Evolutionary conservation across 1,140 invertebrate species (phyloP), one percentile per base, ranked within the genome.

Genomic region (Delia radicum): DNA sequence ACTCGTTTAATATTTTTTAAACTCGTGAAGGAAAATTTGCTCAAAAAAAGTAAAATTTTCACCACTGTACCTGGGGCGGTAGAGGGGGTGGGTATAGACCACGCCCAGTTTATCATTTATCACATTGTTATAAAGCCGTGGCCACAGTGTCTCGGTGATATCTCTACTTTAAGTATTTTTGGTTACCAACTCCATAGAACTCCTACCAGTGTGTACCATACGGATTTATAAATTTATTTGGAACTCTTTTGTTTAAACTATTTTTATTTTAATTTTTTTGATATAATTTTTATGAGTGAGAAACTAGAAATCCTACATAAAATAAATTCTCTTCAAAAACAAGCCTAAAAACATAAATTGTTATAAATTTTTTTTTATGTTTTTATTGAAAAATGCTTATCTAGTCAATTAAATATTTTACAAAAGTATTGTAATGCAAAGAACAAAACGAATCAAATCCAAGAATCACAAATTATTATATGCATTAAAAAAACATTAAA

Each of bases 341-440:
- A 21, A 55, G 48, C 18, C 21, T 55, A 55, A 55, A 55, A 55
- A 55, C 5, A 24, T 8, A 55, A 55, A 55, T 55, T 37, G 3
- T 37, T 21, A 7, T 24, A 55, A 55, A 6, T 2, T 55, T 55
- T 67, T 67, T 67, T 29, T 0, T 69, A 33, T 37, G 29, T 69
- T 69, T 21, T 55, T 69, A 69, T 21, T 37, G 24, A 7, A 69
- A 69, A 33, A 69, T 37, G 65, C 65, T 69, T 69, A 69, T 69
- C 65, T 69, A 69, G 65, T 69, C 65, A 69, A 69, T 69, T 69
- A 29, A 69, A 69, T 69, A 69, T 69, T 69, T 55, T 55, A 55
- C 48, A 55, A 55, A 55, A 55, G 48, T 21, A 55, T 55, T 55
- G 48, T 55, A 55, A 55, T 55, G 48, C 48, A 55, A 55, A 55